Evolutionary conservation across 2,113 vertebrate genomes (phyloP), one percentile per base, ranked within the genome.

Genomic region (Cisticola juncidis): DNA sequence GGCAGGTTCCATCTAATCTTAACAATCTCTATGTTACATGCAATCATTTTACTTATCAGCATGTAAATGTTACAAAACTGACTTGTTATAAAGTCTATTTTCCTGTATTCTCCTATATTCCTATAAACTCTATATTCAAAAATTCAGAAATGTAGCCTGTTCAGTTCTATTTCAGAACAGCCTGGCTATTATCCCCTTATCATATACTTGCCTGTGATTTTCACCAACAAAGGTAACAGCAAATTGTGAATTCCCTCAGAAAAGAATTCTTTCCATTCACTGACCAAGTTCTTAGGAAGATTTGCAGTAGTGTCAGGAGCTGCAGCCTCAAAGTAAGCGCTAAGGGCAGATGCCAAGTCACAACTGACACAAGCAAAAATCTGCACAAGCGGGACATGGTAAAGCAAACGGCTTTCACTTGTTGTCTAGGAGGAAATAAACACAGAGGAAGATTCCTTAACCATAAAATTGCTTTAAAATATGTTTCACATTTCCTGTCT

Each of bases 191-290:
- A 54, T 9, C 12, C 15, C 45, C 19, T 77, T 82, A 38, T 31
- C 20, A 42, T 56, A 44, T 73, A 98, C 98, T 98, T 97, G 98
- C 99, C 98, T 97, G 98, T 98, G 92, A 99, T 97, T 79, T 97
- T 99, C 88, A 99, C 97, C 82, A 99, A 97, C 94, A 99, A 97
- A 77, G 98, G 98, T 88, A 99, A 97, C 51, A 99, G 97, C 96
- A 99, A 97, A 96, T 95, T 98, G 97, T 99, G 98, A 96, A 99
- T 98, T 94, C 99, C 99, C 68, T 99, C 98, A 17, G 98, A 95
- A 88, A 99, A 99, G 98, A 99, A 99, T 73, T 99, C 99, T 25
- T 97, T 98, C 99, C 99, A 99, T 98, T 99, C 99, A 12, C 86
- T 96, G 51, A 96, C 84, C 57, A 99, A 98, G 68, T 99, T 98